Percentiles rank a stretch among this genome's conserved stretches.
Evolutionary conservation across 2,888 invertebrate genomes (phyloP).

Genomic region (Sipha maydis): DNA sequence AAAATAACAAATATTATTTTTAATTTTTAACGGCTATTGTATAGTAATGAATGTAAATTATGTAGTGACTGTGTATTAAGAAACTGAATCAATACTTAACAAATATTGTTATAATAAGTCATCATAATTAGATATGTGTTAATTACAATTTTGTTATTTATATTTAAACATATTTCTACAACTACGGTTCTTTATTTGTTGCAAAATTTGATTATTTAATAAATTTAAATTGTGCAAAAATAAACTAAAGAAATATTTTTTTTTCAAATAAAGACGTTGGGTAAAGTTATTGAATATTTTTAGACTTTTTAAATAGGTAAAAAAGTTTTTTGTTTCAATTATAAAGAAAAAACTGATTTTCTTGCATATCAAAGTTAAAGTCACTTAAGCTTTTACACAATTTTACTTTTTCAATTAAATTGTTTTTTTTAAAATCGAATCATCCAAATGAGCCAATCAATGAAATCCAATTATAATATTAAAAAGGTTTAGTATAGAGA

Average conservation of each 20-base stretch:
- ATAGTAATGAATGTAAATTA: background rate
- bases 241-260: background rate
- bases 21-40: background rate
- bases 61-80: background rate
- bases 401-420: conserved; percentile 5
- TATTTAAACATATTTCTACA: background rate
- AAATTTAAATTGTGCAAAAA: background rate
- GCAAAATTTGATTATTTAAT: background rate
- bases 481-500: background rate
- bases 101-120: background rate
- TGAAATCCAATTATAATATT: background rate
- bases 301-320: background rate
- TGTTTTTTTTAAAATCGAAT: conserved; percentile 27
- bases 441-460: background rate
- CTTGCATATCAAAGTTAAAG: background rate
- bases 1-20: background rate
- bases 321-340: conserved; percentile 2
- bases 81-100: background rate
- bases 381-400: background rate
- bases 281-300: background rate
- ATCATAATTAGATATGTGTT: background rate
- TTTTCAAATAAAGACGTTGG: background rate
- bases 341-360: background rate
- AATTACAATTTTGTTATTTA: background rate
- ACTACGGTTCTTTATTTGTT: background rate